These are phyloP conservation scores for Eupleurogrammus muticus DNA, from an alignment of 2,797 vertebrate species.

Conservation along the genomic window DNA sequence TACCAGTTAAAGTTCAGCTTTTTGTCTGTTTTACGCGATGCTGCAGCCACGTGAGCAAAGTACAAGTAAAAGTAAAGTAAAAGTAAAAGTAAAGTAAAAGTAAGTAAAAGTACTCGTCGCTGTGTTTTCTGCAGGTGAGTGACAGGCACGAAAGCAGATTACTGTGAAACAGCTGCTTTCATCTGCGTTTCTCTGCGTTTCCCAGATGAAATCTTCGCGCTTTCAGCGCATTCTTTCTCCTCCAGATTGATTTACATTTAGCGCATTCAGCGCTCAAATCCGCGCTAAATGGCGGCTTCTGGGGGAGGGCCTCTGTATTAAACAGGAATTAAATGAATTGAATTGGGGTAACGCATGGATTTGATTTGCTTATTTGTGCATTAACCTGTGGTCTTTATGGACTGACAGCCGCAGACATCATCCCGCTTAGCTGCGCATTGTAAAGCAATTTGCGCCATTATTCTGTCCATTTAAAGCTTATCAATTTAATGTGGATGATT, in stretches of 20 bases:
- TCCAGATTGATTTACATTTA: constrained; percentile 92
- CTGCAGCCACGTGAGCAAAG: too few relatives aligned
- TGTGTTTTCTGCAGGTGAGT: constrained; percentile 77
- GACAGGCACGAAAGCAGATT: constrained; percentile 93
- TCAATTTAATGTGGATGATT: constrained; percentile 83
- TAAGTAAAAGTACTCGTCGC: too few relatives aligned
- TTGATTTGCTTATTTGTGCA: constrained; percentile 89
- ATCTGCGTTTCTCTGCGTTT: constrained; percentile 78
- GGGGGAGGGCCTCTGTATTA: constrained; percentile 87
- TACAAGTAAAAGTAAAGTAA: too few relatives aligned
- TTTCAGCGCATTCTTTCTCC: constrained; percentile 89
- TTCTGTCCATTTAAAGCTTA: constrained; percentile 81
- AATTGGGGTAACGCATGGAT: constrained; percentile 90
- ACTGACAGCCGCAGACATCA: constrained; percentile 80
- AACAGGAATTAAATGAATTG: constrained; percentile 91
- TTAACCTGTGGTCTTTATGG: constrained; percentile 83
- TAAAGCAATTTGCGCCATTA: constrained; percentile 77
- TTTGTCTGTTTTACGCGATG: too few relatives aligned
- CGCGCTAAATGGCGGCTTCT: constrained; percentile 78
- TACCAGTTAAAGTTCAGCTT: too few relatives aligned
- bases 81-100: too few relatives aligned
- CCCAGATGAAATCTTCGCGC: constrained; percentile 83
- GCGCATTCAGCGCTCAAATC: constrained; percentile 88
- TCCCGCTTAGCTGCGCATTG: constrained; percentile 77
- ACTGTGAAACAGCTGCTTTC: constrained; percentile 91